Evolutionary conservation across 2,888 invertebrate genomes (phyloP).

Genomic region (Andrena minutula): DNA sequence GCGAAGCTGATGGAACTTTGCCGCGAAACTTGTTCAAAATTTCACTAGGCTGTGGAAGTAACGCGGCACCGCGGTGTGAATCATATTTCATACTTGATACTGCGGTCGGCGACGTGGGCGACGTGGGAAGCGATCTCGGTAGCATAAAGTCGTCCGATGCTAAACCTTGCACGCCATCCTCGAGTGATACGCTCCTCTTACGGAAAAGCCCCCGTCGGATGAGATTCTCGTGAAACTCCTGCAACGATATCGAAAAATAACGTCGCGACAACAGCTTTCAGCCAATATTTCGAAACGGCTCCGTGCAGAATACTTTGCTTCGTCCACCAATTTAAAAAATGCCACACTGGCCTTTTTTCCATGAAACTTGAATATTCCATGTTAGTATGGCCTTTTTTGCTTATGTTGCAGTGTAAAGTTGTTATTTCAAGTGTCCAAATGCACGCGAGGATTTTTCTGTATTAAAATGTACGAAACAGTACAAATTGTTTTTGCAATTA

Average conservation of each 20-base stretch:
- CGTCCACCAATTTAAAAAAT: no score
- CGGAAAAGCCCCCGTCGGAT: conserved; percentile 92
- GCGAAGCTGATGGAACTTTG: neutral
- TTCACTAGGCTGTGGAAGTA: conserved; percentile 4
- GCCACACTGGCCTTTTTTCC: no score
- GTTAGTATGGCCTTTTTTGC: no score
- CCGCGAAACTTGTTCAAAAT: conserved; percentile 15
- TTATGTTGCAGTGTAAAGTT: no score
- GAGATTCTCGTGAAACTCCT: conserved; percentile 93
- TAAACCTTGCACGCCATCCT: conserved; percentile 86
- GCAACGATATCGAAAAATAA: conserved; percentile 43
- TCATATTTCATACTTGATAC: conserved; percentile 61
- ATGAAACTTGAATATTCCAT: no score
- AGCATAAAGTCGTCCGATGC: conserved; percentile 83
- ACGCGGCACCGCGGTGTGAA: neutral
- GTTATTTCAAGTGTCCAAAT: no score
- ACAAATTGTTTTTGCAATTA: no score
- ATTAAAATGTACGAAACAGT: no score
- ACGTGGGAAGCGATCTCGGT: conserved; percentile 89
- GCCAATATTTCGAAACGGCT: neutral
- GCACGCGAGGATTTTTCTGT: no score
- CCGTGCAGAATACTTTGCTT: no score
- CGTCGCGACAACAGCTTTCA: neutral
- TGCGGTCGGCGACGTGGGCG: conserved; percentile 86
- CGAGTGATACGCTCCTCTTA: conserved; percentile 91